These are phyloP conservation scores for Muntiacus muntjak DNA, from an alignment of 2,113 vertebrate species.

Conservation along the genomic window DNA sequence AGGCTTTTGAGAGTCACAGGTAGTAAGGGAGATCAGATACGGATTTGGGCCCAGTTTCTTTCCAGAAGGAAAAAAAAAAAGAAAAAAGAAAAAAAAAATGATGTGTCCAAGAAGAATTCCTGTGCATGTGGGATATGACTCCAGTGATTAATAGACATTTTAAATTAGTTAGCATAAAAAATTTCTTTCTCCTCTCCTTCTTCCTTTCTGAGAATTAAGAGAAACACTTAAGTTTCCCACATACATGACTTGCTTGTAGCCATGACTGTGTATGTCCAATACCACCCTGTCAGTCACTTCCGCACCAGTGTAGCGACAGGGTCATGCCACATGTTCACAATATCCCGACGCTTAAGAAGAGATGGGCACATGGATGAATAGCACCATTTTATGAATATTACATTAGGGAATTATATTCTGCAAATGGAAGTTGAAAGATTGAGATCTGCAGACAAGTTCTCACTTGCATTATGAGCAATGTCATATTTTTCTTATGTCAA, in stretches of 20 bases:
- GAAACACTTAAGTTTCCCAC: background rate
- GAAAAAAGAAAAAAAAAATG: no score
- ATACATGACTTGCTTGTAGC: background rate
- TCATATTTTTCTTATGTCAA: background rate
- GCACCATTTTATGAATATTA: background rate
- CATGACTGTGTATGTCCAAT: background rate
- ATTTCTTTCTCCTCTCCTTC: background rate
- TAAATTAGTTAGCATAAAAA: background rate
- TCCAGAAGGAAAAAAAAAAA: rapidly evolving
- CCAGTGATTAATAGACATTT: background rate
- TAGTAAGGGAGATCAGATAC: background rate
- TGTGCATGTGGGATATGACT: background rate
- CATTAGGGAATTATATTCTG: background rate
- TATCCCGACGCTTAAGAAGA: background rate
- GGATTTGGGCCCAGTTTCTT: background rate
- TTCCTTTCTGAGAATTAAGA: background rate
- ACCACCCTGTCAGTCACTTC: background rate
- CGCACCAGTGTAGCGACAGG: no score
- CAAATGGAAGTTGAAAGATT: background rate
- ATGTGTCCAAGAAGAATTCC: background rate
- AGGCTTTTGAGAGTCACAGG: background rate
- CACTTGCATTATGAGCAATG: background rate
- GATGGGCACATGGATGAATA: background rate
- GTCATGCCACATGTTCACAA: background rate
- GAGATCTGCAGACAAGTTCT: background rate